Conservation (phyloP, 1,140 invertebrate genomes). For the Neodiprion fabricii region DNA sequence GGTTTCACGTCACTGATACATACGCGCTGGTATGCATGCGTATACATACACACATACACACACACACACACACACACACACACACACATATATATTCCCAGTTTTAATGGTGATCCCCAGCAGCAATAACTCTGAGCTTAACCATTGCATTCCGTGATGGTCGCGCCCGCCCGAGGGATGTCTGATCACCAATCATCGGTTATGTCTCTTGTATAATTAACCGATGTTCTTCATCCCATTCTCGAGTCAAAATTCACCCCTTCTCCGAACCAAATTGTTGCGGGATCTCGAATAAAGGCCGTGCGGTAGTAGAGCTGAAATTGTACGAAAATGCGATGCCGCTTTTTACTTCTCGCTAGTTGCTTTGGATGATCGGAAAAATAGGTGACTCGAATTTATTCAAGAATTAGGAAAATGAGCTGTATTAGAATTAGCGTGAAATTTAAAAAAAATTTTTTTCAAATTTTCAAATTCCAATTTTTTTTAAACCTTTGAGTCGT, state of each 20-base stretch:
- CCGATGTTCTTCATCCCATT: conserved; percentile 57
- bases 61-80: neutral
- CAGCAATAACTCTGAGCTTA: conserved; percentile 59
- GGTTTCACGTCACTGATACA: too few relatives aligned
- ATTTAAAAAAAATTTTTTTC: too few relatives aligned
- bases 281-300: neutral
- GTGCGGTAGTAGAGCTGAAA: neutral
- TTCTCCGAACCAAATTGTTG: neutral
- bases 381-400: too few relatives aligned
- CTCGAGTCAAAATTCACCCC: neutral
- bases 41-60: too few relatives aligned
- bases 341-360: too few relatives aligned
- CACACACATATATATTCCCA: conserved; percentile 47
- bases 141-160: conserved; percentile 21
- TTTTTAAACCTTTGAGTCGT: too few relatives aligned
- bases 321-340: neutral
- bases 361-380: too few relatives aligned
- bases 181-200: conserved; percentile 61
- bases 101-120: conserved; percentile 60
- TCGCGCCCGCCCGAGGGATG: conserved; percentile 17
- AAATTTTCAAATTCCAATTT: too few relatives aligned
- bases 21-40: too few relatives aligned
- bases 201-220: conserved; percentile 56
- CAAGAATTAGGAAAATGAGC: too few relatives aligned
- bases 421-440: too few relatives aligned